Base-by-base conservation (phyloP, 2,888 invertebrate species). In the Phaonia tiefii region DNA sequence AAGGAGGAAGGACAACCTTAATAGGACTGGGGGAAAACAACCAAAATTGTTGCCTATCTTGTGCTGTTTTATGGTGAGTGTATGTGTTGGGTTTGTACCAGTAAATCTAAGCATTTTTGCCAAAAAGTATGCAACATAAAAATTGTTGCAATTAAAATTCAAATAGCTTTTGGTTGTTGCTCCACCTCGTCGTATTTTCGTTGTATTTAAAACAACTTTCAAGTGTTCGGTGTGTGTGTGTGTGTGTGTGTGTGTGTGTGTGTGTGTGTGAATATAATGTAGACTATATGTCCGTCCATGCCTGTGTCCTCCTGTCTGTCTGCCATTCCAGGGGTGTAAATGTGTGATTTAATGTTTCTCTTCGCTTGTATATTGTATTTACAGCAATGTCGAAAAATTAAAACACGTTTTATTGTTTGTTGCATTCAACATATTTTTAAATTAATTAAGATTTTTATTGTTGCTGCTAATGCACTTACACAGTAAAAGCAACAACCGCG, bases 111-210 rank as follows among this genome's bases (percentile, higher is more conserved):
- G 60, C 71, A 63, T 63, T 56, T 63, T 63, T 37, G 74, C 66
- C 71, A 81, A 81, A 81, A 77, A 81, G 80, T 81, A 81, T 81
- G 77, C 80, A 81, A 72, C 77, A 81, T 71, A 75, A 77, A 80
- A 77, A 77, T 77, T 75, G 60, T 72, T 81, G 75, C 81, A 81
- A 81, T 81, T 81, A 81, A 81, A 72, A 78, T 81, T 81, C 78
- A 78, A 81, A 81, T 81, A 72, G 78, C 46, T 81, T 67, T 81
- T 69, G 74, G 63, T 60, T 77, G 77, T 25, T 22, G 13, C 8
- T 31, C 31, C 4, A 5, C 8, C 31, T 31, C 54, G n/a, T n/a
- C n/a, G n/a, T 54, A 22, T 10, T 63, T 17, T n/a, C 2, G 17
- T 26, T 22, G 13, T 54, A 25, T 20, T 20, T 22, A 51, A 20